phyloP scores from a whole-genome alignment of 2,888 invertebrate genomes.

The Dermolepida albohirtum region DNA sequence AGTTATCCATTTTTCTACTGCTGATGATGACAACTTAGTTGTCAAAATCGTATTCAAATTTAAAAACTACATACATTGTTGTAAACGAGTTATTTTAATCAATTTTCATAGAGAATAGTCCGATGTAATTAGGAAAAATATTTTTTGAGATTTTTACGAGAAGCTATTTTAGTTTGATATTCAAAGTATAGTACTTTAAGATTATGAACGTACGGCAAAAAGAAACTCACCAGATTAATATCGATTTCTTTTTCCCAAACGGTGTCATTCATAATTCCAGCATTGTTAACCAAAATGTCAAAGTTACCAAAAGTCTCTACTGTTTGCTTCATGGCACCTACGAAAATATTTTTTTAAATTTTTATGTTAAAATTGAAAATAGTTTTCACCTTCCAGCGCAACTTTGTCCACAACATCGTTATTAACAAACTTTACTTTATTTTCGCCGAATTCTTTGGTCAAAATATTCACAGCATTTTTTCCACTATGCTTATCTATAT shows the following conservation, averaged over 20 bases:
- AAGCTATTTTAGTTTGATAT: too few species aligned
- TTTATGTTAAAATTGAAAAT: constrained; percentile 5
- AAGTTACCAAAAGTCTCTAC: constrained; percentile 30
- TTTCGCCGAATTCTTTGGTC: constrained; percentile 28
- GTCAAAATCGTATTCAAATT: too few species aligned
- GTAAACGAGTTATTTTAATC: too few species aligned
- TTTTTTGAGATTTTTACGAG: too few species aligned
- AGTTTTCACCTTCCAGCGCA: constrained; percentile 43
- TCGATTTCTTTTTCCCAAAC: constrained; percentile 39
- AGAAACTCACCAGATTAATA: constrained; percentile 33
- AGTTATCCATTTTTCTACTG: too few species aligned
- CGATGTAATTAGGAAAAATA: too few species aligned
- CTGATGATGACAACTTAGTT: too few species aligned
- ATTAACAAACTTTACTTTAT: constrained; percentile 38
- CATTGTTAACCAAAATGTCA: constrained; percentile 41
- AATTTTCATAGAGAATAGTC: too few species aligned
- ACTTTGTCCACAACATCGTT: constrained; percentile 43
- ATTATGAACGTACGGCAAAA: neutral
- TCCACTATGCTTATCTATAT: constrained; percentile 39
- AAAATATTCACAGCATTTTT: constrained; percentile 29
- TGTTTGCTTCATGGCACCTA: constrained; percentile 40
- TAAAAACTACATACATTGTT: too few species aligned
- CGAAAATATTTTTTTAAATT: neutral
- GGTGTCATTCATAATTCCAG: constrained; percentile 34
- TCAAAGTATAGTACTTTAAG: too few species aligned